Base-by-base conservation (phyloP, 2,113 vertebrate species). In the Typhlomys cinereus region DNA sequence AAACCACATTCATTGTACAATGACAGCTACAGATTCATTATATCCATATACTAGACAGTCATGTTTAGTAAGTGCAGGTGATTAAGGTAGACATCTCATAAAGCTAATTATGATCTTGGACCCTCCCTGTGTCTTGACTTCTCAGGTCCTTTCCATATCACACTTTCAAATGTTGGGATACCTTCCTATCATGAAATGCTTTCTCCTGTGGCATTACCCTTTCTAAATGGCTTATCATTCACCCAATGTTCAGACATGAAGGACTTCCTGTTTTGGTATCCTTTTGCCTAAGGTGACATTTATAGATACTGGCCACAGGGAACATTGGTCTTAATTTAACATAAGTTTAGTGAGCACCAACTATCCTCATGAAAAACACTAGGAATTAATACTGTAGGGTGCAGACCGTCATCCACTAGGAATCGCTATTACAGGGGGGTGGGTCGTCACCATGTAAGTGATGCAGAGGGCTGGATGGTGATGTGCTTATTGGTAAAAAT, bases 51-150 rank as follows among this genome's bases (percentile, higher is more conserved):
- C 17, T 39, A 62, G 29, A 36, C 25, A 21, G 46, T 69, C 57
- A 62, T 23, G 39, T 54, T 9, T 9, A 21, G 15, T 52, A 59
- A 50, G 41, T 8, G 57, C n/a, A 84, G 59, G 57, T 50, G 23
- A 66, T 21, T 7, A 15, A 61, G 57, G 61, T 0, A 48, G 52
- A 52, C 39, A 17, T 0, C 50, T 67, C 54, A 25, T 41, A 70
- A 9, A 41, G 36, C 46, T 4, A 4, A 14, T 44, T 27, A 31
- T 0, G 8, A 34, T 44, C 7, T 4, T 0, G 7, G 66, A 14
- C 34, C 4, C 10, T 34, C 39, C 12, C 7, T 41, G 12, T 48
- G 46, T 29, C 27, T 76, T 52, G 48, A 71, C 10, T 23, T 90
- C n/a, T 29, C 36, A 41, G 17, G 34, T 29, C 39, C 14, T 70